These are phyloP conservation scores for Eubucco bourcierii DNA, from an alignment of 2,113 vertebrate genomes.

Conservation along the genomic window DNA sequence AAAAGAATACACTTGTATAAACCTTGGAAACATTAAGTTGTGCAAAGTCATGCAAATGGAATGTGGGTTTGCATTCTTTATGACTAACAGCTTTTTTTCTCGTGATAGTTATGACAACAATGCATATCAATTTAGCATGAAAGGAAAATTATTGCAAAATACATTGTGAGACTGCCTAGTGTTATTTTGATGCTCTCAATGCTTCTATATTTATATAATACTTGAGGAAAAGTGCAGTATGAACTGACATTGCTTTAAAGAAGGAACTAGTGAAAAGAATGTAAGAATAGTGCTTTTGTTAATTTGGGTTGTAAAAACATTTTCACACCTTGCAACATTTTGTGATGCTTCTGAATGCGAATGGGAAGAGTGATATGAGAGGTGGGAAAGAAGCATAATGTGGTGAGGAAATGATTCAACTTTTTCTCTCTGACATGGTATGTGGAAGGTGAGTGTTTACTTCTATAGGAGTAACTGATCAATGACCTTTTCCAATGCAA, in stretches of 20 bases:
- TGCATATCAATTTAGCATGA: background rate
- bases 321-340: background rate
- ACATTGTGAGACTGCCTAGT: background rate
- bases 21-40: background rate
- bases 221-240: background rate
- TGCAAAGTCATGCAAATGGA: background rate
- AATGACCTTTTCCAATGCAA: background rate
- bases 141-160: background rate
- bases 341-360: background rate
- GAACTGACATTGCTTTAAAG: background rate
- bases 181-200: background rate
- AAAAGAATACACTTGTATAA: background rate
- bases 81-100: background rate
- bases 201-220: background rate
- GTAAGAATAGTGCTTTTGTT: background rate
- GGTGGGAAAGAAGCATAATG: background rate
- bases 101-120: background rate
- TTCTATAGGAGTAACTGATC: background rate
- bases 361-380: background rate
- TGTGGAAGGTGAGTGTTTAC: background rate
- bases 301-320: background rate
- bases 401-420: background rate
- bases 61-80: background rate
- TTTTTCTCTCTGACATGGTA: background rate
- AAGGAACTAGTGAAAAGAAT: background rate